Evolutionary conservation across 2,888 invertebrate species (phyloP).

Genomic region (Deilephila elpenor): DNA sequence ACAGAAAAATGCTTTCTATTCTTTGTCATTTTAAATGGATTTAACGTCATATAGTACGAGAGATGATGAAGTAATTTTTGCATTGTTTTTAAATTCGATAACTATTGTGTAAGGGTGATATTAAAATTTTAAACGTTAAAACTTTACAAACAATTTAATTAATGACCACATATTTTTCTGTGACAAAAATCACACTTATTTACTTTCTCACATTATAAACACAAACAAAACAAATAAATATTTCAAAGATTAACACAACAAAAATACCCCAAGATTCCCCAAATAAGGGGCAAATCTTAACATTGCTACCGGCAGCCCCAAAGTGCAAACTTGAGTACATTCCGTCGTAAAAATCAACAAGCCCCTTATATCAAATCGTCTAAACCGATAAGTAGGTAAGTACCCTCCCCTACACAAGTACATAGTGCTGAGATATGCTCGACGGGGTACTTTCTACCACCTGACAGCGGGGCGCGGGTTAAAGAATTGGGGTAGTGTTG

Average conservation of each 20-base stretch:
- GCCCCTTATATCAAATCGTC: slow-evolving; percentile 55
- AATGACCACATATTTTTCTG: no score
- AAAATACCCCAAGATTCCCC: background rate
- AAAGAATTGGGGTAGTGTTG: slow-evolving; percentile 11
- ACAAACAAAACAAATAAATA: background rate
- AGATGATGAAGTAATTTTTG: no score
- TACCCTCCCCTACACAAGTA: slow-evolving; percentile 53
- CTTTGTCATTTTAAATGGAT: no score
- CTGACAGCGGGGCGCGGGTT: background rate
- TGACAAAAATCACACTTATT: no score
- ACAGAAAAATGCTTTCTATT: no score
- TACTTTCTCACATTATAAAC: background rate
- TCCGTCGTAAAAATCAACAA: slow-evolving; percentile 55
- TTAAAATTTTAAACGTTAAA: no score
- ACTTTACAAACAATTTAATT: no score
- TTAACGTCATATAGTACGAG: no score
- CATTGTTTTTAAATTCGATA: no score
- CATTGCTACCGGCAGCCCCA: slow-evolving; percentile 35
- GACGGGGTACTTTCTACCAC: slow-evolving; percentile 39
- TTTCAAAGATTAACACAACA: background rate
- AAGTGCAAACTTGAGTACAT: slow-evolving; percentile 44
- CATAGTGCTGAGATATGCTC: slow-evolving; percentile 41
- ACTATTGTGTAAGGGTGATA: no score
- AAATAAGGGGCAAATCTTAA: background rate
- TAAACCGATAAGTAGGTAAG: slow-evolving; percentile 65